Base-by-base conservation (phyloP, 1,140 invertebrate genomes). In the Maconellicoccus hirsutus region DNA sequence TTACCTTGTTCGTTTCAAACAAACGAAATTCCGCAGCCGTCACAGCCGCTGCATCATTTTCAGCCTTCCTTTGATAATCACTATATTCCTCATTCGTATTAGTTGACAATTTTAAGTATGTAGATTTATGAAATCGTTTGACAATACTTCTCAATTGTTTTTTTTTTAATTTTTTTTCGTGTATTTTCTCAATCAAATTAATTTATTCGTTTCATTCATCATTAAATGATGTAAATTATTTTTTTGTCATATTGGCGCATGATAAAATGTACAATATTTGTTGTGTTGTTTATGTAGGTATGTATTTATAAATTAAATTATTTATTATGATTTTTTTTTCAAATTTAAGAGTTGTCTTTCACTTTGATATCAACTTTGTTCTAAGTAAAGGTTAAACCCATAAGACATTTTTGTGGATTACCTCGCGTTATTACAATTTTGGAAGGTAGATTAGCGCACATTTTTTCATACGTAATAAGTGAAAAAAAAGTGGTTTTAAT, bases 91-190 rank as follows among this genome's bases (percentile, higher is more conserved):
- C 42, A 52, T 16, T 2, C 42, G 42, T 52, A 52, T 16, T 52
- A 16, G 42, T 52, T 8, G n/a, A 16, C 42, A 33, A 33, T 33
- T 33, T 33, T 33, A 33, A 33, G 12, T 33, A 33, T 12, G 29
- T 33, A 33, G 3, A 33, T 33, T 52, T 52, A 52, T 16, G 42
- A 52, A 33, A 33, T 19, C 6, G n/a, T 16, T 19, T 52, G 42
- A 52, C 42, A 52, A 52, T 52, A 52, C 42, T 52, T 52, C 16
- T 52, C 42, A 52, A 52, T 52, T 52, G 42, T 52, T 52, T 52
- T 52, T 4, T 52, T 3, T 52, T 52, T 8, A 2, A 8, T 52
- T 16, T 52, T 52, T 52, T 52, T 52, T 16, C 16, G n/a, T 16
- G 42, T 52, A 52, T 52, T 16, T 3, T 52, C 3, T 19, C n/a